These are phyloP conservation scores for Heliopora coerulea DNA, from an alignment of 92 coral and sea anemone genomes.

Conservation along the genomic window DNA sequence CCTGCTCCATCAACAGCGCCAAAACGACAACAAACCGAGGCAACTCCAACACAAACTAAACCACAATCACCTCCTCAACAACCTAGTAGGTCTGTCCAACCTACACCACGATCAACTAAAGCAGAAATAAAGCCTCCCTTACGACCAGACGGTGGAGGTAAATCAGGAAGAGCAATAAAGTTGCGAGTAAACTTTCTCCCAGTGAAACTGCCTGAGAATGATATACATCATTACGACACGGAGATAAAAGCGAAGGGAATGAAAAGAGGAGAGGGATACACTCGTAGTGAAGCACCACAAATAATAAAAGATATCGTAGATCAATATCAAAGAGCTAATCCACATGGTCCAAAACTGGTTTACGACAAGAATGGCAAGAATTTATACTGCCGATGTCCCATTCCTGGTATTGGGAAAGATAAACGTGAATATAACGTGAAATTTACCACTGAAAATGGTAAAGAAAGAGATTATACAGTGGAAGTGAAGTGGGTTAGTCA, in stretches of 20 bases:
- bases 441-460: conserved; percentile 33
- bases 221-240: conserved; percentile 72
- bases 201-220: conserved; percentile 48
- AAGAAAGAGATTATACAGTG: conserved; percentile 38
- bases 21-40: background rate
- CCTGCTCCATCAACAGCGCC: background rate
- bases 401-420: conserved; percentile 59
- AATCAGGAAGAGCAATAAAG: conserved; percentile 58
- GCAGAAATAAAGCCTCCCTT: conserved; percentile 55
- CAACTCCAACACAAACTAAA: background rate
- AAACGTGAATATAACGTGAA: background rate
- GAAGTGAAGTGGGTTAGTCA: conserved; percentile 71
- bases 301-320: conserved; percentile 53
- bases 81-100: background rate
- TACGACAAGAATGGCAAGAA: conserved; percentile 76
- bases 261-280: conserved; percentile 31
- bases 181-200: conserved; percentile 71
- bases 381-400: conserved; percentile 59
- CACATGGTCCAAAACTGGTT: conserved; percentile 63
- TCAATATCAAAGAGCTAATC: conserved; percentile 38
- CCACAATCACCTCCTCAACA: conserved; percentile 27
- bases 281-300: conserved; percentile 19
- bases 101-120: conserved; percentile 6
- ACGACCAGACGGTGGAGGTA: conserved; percentile 70
- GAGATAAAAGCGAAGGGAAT: conserved; percentile 58